These are phyloP conservation scores for Epistrophe eligans DNA, from an alignment of 2,888 invertebrate genomes.

Conservation along the genomic window DNA sequence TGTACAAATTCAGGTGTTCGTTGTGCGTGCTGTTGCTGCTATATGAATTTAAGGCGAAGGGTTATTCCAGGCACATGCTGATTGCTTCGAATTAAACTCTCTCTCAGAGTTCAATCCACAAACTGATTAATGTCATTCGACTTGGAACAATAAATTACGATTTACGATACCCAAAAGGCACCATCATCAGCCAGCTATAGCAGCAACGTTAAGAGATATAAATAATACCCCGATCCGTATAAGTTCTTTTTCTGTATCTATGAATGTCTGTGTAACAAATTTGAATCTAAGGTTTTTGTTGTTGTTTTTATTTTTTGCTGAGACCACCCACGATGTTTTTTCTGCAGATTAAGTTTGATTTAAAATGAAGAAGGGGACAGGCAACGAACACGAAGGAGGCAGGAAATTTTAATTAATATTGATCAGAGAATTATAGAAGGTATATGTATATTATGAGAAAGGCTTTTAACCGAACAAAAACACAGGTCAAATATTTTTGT, in stretches of 20 bases:
- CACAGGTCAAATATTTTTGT: constrained; percentile 40
- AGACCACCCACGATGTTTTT: constrained; percentile 72
- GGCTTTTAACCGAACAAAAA: constrained; percentile 41
- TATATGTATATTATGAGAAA: constrained; percentile 34
- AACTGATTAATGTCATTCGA: constrained; percentile 69
- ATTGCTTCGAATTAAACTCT: constrained; percentile 27
- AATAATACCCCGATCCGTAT: neutral
- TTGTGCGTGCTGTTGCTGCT: neutral
- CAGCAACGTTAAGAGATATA: neutral
- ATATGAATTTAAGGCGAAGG: constrained; percentile 14
- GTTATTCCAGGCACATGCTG: constrained; percentile 63
- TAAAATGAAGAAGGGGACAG: neutral
- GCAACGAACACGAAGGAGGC: neutral
- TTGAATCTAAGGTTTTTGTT: constrained; percentile 53
- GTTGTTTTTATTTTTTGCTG: neutral
- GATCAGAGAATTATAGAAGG: constrained; percentile 63
- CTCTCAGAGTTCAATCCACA: neutral
- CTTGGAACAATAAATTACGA: constrained; percentile 60
- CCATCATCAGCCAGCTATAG: neutral
- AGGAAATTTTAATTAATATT: constrained; percentile 69
- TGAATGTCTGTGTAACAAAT: constrained; percentile 47
- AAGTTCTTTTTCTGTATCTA: neutral
- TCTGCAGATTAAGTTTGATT: constrained; percentile 59
- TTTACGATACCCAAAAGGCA: constrained; percentile 6
- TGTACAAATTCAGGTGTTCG: constrained; percentile 29